Evolutionary conservation across 2,888 invertebrate species (phyloP), one percentile per base, ranked within the genome.

Genomic region (Prenolepis imparis): DNA sequence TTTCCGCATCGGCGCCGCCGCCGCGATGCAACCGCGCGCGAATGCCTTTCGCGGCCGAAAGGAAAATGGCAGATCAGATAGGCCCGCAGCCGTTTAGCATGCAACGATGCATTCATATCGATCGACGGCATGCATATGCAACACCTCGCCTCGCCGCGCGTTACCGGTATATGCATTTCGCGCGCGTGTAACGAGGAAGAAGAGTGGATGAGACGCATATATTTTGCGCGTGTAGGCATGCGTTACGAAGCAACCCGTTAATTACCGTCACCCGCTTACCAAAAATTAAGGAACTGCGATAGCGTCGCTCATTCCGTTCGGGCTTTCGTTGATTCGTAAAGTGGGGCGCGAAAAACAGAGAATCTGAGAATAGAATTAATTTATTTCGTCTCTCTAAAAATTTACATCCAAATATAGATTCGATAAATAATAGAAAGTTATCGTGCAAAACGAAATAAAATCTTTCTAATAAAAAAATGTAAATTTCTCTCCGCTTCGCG

Each of bases 41-140:
- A 68, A 89, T 86, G 86, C 85, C 82, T 89, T 90, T 91, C 88
- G 90, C 90, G 89, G 88, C 87, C 91, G 90, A 91, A 93, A 91
- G 90, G 88, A 91, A 91, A 92, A 92, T 88, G 90, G 89, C 91
- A 77, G 77, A 94, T 94, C 93, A 91, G 93, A 94, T 93, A 94
- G 89, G 89, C 36, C 63, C 87, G 85, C 86, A 90, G 88, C 89
- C 92, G 92, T 92, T 94, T 93, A 91, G 91, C 91, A 94, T 93
- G 93, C 94, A 93, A 90, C 94, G 92, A 92, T 94, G 94, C 94
- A 93, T 94, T 94, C 92, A 93, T 94, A 94, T 94, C 94, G 93
- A 94, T 94, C 91, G 92, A 82, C 86, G 90, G 90, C 93, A 94
- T 93, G 93, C 93, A 94, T 94, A 94, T 94, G 92, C 92, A 93